These are phyloP conservation scores for Ennomos fuscantarius DNA, from an alignment of 2,888 invertebrate genomes.

Conservation along the genomic window DNA sequence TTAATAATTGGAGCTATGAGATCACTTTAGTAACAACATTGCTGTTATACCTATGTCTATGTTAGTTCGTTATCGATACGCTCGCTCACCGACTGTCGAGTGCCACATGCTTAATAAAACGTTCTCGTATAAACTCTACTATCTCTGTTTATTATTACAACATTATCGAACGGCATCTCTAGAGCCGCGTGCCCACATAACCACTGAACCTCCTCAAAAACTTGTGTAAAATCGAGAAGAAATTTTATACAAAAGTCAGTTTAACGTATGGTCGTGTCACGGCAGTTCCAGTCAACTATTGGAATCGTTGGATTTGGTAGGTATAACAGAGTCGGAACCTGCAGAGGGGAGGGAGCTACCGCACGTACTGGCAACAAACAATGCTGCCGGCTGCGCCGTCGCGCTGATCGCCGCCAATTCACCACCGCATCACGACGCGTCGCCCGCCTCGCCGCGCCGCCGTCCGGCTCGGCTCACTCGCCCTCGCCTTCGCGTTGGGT, in stretches of 20 bases:
- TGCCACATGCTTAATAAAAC: slow-evolving; percentile 69
- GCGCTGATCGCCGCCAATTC: slow-evolving; percentile 36
- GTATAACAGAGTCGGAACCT: slow-evolving; percentile 53
- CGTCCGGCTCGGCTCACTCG: slow-evolving; percentile 26
- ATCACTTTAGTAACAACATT: slow-evolving; percentile 2
- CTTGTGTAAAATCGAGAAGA: slow-evolving; percentile 67
- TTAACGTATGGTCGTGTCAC: slow-evolving; percentile 67
- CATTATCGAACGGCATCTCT: slow-evolving; percentile 58
- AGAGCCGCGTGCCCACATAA: slow-evolving; percentile 59
- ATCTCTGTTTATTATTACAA: slow-evolving; percentile 63
- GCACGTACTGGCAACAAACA: slow-evolving; percentile 49
- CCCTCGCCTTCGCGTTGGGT: slow-evolving; percentile 9
- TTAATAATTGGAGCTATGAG: background rate
- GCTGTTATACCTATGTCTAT: slow-evolving; percentile 12
- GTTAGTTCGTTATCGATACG: slow-evolving; percentile 64
- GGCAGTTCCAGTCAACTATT: slow-evolving; percentile 61
- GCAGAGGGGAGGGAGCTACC: slow-evolving; percentile 57
- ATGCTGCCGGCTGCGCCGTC: slow-evolving; percentile 42
- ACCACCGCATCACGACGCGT: slow-evolving; percentile 37
- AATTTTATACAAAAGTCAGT: slow-evolving; percentile 66
- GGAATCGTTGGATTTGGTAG: slow-evolving; percentile 63
- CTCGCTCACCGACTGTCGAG: slow-evolving; percentile 56
- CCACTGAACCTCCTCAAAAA: slow-evolving; percentile 58
- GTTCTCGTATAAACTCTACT: slow-evolving; percentile 67
- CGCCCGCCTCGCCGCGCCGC: slow-evolving; percentile 38